Evolutionary conservation across 2,888 invertebrate species (phyloP).

Genomic region (Caenorhabditis angaria): DNA sequence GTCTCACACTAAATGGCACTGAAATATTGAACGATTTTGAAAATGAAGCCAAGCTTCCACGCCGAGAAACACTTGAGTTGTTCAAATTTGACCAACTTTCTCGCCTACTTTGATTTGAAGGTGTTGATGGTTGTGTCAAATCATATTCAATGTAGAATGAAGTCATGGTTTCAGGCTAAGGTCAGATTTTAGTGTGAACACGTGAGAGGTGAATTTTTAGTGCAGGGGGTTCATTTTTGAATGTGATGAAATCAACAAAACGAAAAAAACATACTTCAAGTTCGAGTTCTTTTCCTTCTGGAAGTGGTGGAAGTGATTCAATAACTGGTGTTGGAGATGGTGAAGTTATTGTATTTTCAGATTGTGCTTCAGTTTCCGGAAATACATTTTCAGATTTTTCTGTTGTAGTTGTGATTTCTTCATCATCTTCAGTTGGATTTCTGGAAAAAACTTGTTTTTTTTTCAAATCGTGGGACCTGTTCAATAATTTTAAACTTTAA

Average conservation of each 20-base stretch:
- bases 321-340: slow-evolving; percentile 23
- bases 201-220: background rate
- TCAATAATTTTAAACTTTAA: too few relatives aligned
- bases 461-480: too few relatives aligned
- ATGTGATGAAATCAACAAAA: background rate
- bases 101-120: slow-evolving; percentile 29
- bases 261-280: slow-evolving; percentile 27
- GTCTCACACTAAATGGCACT: slow-evolving; percentile 39
- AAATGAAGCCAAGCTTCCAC: slow-evolving; percentile 43
- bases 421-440: too few relatives aligned
- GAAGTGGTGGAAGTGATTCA: slow-evolving; percentile 44
- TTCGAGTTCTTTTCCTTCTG: slow-evolving; percentile 44
- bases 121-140: slow-evolving; percentile 43
- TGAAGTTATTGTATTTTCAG: slow-evolving; percentile 4
- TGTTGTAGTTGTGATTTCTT: too few relatives aligned
- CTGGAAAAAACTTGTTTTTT: too few relatives aligned
- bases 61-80: slow-evolving; percentile 29
- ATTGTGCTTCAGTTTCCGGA: slow-evolving; percentile 12
- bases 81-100: slow-evolving; percentile 24
- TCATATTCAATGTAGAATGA: slow-evolving; percentile 47
- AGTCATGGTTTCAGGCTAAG: slow-evolving; percentile 41
- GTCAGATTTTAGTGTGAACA: background rate
- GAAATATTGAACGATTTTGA: slow-evolving; percentile 44
- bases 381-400: too few relatives aligned
- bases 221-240: background rate